phyloP scores from a whole-genome alignment of 1,140 invertebrate species.

The Chironomus tepperi region DNA sequence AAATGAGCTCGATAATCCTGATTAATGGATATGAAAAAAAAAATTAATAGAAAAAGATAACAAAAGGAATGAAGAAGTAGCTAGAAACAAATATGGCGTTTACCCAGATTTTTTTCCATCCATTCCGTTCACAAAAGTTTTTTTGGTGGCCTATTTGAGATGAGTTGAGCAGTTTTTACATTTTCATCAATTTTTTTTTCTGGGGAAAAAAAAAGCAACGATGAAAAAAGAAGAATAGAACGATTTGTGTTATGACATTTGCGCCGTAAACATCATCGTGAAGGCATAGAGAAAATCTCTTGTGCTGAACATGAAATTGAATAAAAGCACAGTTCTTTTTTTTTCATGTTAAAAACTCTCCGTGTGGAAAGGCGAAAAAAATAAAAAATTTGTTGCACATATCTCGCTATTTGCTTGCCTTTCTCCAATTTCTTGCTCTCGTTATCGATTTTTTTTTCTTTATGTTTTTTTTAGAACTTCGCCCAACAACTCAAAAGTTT shows the following conservation, averaged over 20 bases:
- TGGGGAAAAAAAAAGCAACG: not conserved
- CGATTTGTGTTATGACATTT: constrained; percentile 13
- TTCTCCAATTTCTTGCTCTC: not conserved
- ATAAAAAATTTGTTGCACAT: not conserved
- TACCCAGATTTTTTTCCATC: not conserved
- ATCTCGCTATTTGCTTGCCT: not conserved
- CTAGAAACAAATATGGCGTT: not conserved
- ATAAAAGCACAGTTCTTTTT: not conserved
- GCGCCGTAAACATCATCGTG: not conserved
- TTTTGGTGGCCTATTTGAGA: not conserved
- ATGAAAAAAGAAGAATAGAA: not conserved
- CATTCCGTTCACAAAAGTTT: not conserved
- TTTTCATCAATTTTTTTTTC: not conserved
- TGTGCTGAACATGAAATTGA: not conserved
- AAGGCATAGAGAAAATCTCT: not conserved
- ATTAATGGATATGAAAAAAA: too few relatives aligned
- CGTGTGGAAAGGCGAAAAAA: too few relatives aligned
- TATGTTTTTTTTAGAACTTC: not conserved
- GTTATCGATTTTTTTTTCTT: not conserved
- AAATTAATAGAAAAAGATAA: too few relatives aligned
- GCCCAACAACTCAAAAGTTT: not conserved
- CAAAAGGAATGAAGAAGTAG: too few relatives aligned
- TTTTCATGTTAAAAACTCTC: not conserved
- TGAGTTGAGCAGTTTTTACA: not conserved
- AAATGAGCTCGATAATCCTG: too few relatives aligned